phyloP scores from a whole-genome alignment of 2,797 vertebrate genomes.

The Tangara arthus region DNA sequence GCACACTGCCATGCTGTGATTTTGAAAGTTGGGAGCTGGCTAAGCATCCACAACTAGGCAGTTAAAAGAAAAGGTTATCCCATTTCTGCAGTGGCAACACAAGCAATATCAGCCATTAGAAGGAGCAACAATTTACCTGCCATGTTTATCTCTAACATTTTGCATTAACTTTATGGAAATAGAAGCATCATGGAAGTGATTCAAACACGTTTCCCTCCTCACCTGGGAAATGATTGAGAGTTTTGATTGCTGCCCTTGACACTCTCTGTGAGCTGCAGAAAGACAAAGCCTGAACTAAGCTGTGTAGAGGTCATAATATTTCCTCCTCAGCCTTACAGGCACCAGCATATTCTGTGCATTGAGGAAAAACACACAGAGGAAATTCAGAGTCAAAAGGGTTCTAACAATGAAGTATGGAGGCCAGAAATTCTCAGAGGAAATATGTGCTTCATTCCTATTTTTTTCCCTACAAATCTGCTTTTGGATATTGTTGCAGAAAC shows the following conservation, averaged over 20 bases:
- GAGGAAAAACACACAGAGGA: background rate
- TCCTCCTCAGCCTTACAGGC: background rate
- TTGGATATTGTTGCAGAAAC: background rate
- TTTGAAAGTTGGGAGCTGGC: background rate
- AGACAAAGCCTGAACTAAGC: background rate
- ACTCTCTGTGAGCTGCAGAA: background rate
- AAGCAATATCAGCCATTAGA: background rate
- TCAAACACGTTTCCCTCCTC: background rate
- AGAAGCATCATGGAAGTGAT: background rate
- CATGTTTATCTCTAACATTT: background rate
- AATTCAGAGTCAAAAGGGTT: background rate
- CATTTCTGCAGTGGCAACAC: background rate
- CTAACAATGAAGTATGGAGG: background rate
- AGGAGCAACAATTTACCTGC: background rate
- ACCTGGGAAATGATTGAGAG: background rate
- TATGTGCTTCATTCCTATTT: background rate
- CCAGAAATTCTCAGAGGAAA: background rate
- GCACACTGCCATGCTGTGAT: background rate
- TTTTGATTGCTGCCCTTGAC: fast-evolving
- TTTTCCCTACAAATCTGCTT: background rate
- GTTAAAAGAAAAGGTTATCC: background rate
- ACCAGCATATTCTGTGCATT: background rate
- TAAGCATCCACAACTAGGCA: background rate
- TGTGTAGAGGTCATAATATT: background rate
- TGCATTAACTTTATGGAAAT: background rate